Evolutionary conservation across 1,140 invertebrate genomes (phyloP), one percentile per base, ranked within the genome.

Genomic region (Popillia japonica): DNA sequence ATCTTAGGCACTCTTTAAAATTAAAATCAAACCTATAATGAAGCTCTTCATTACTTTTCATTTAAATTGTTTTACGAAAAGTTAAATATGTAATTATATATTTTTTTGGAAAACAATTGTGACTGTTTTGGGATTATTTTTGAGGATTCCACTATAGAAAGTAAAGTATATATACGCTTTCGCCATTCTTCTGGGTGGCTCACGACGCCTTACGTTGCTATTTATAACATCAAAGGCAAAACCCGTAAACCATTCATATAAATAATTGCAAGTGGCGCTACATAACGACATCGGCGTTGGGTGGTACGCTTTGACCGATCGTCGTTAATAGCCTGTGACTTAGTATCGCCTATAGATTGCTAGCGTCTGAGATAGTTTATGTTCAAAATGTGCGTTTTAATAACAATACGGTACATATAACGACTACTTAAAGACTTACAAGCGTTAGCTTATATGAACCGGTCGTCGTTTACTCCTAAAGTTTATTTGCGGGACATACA

Each of bases 211-310:
- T 22, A 34, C 27, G 17, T 34, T 34, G 61, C 61, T 68, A 68
- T 68, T 27, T 68, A 68, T 68, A 68, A 68, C 61, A 68, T 68
- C 61, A 68, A 68, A 68, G 61, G 61, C 22, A 10, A 68, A 34
- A 68, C 20, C 61, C 48, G 73, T 78, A 78, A 78, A 78, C 78
- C 78, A 68, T 78, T 75, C 61, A 75, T 78, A 78, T 78, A 78
- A 78, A 78, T 78, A 78, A 78, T 75, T 78, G 44, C 72, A 59
- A 75, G 61, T 68, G 61, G 61, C 61, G 61, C 61, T 68, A 68
- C 22, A 34, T 68, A 68, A 68, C 61, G 61, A 68, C 61, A 68
- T 68, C 61, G 61, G 61, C 27, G 61, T 22, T 34, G 61, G 48
- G 64, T 68, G 64, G 77, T 72, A 73, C 48, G 59, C 78, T 78